Base-by-base conservation (phyloP, 2,888 invertebrate species). In the Urechis unicinctus region DNA sequence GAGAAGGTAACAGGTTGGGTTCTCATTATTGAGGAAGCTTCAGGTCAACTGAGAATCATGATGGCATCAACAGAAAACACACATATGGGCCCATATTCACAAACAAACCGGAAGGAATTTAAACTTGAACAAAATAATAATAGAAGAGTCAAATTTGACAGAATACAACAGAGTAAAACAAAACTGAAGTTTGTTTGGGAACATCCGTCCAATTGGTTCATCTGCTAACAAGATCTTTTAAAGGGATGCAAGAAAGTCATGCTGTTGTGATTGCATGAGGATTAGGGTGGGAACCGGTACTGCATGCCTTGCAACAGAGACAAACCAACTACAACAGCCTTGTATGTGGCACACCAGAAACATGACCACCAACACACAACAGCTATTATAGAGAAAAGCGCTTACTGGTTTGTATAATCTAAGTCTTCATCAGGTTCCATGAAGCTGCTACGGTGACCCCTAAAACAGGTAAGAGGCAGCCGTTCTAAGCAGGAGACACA, bases 371-470 rank as follows among this genome's bases (percentile, higher is more conserved):
- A 6, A 48, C 5, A 25, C 29, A 26, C 26, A 48, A 26, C 21
- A 48, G n/a, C n/a, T n/a, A n/a, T n/a, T n/a, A n/a, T n/a, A 36
- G 9, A 41, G 49, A 21, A 54, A 42, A 9, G 29, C 22, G 45
- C 61, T 61, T 59, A 61, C 61, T 58, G 58, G 52, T 59, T 50
- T 28, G 58, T 54, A 53, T 61, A 61, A 41, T 46, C 52, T 17
- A 36, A 30, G 22, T 59, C 56, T 28, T 52, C 58, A 17, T 59
- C 58, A 47, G 45, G 29, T 31, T 57, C 67, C 52, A 70, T 68
- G 63, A 77, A 67, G 66, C 71, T 74, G 70, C 67, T 68, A 55
- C 69, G 66, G 65, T 75, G 75, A 56, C 75, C 75, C 68, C 77
- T 77, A 73, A 50, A 50, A 59, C 46, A 54, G 50, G 52, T 46